phyloP scores from a whole-genome alignment of 30 jellyfish, hydroid and myxozoan species.

The Chironex yamaguchii region DNA sequence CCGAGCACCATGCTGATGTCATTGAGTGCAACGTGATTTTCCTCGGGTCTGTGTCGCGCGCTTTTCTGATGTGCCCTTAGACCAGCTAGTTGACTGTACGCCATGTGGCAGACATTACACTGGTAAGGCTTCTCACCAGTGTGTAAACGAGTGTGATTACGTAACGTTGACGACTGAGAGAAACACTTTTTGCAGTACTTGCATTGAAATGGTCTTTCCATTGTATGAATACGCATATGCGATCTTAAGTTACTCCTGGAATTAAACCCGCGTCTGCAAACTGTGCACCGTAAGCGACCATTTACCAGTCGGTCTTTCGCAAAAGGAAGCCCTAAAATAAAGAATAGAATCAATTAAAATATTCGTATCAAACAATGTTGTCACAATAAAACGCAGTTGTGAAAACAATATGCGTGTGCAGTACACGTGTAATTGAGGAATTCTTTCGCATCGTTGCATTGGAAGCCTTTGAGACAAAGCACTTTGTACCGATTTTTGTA shows the following conservation, averaged over 20 bases:
- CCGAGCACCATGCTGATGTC: not conserved
- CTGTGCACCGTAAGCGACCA: constrained; percentile 90
- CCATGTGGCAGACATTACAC: constrained; percentile 91
- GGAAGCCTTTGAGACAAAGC: too few relatives aligned
- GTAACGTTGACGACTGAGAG: constrained; percentile 89
- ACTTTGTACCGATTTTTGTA: too few relatives aligned
- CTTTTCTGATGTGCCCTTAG: constrained; percentile 92
- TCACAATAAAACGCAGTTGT: too few relatives aligned
- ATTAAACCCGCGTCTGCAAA: constrained; percentile 92
- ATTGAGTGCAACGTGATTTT: not conserved
- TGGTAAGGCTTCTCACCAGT: constrained; percentile 92
- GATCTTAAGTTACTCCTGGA: constrained; percentile 91
- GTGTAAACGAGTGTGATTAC: constrained; percentile 89
- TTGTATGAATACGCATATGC: constrained; percentile 92
- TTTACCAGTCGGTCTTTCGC: not conserved
- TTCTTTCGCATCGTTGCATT: too few relatives aligned
- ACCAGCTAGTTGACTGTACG: constrained; percentile 93
- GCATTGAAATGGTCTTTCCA: constrained; percentile 90
- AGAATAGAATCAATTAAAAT: too few relatives aligned
- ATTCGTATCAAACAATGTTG: too few relatives aligned
- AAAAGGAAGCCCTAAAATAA: not conserved
- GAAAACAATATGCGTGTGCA: too few relatives aligned
- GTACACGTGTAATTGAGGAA: too few relatives aligned
- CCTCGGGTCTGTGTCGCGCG: constrained; percentile 86
- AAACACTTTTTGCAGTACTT: constrained; percentile 81